Evolutionary conservation across 2,113 vertebrate species (phyloP), one percentile per base, ranked within the genome.

Genomic region (Polyodon spathula): DNA sequence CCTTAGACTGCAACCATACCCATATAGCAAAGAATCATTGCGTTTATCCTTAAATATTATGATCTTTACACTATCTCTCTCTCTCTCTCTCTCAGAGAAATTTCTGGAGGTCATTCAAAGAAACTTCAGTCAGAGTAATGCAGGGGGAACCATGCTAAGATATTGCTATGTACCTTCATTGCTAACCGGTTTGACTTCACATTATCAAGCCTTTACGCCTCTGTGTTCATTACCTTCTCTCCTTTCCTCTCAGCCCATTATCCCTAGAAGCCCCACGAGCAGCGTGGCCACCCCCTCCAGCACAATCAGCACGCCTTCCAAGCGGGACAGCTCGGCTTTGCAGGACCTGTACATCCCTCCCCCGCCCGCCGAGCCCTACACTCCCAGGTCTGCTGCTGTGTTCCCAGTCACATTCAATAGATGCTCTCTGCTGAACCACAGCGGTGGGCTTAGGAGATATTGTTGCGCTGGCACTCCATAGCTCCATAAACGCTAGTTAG

Each of bases 321-420:
- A 94, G 80, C 88, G 93, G 79, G 92, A 97, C 69, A 98, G 86
- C 75, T 93, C 94, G 43, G 96, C 96, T 38, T 92, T 98, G 17
- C 95, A 95, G 68, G 95, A 98, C 64, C 93, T 98, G 40, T 97
- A 90, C 78, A 97, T 98, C 66, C 96, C 96, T 0, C 96, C 96
- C 67, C 96, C 96, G 59, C 96, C 96, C 12, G 74, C 87, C 63
- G 95, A 98, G 69, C 96, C 96, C 0, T 98, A 98, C 72, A 83
- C 86, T 67, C 96, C 96, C 72, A 95, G 95, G 96, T 98, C 73
- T 63, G 60, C 43, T 37, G 4, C 41, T 15, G 15, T 37, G 16
- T 4, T 48, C 37, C 46, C 56, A 41, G 4, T 27, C 17, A 43
- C 16, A 51, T 40, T 4, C 44, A 4, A 48, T 14, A 14, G 11